Evolutionary conservation across 2,888 invertebrate genomes (phyloP), one percentile per base, ranked within the genome.

Genomic region (Rotaria magnacalcarata): DNA sequence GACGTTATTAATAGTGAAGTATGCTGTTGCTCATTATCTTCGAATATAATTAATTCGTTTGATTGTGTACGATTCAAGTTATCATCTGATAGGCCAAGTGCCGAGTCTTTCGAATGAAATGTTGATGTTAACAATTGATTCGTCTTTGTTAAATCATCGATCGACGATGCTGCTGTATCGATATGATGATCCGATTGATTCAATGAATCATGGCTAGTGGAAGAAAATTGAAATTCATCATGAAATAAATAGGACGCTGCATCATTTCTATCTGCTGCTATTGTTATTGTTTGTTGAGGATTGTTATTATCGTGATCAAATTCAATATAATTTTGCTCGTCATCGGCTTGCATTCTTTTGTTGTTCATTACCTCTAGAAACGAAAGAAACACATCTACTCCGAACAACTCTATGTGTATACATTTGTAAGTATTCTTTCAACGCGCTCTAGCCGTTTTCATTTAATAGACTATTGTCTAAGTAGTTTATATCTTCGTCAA

Each of bases 1-100:
- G 34, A 34, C 16, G 58, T 24, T 58, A 21, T n/a, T n/a, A 14
- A 60, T 11, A 27, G 27, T 60, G 24, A 34, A 67, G 19, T 19
- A 34, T 19, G 4, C 34, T 67, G 14, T 34, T 67, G 67, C 0
- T 67, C 10, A 54, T 54, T 21, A 54, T 67, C 27, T 34, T 67
- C 34, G 3, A 34, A 16, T 4, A 67, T 67, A 54, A 21, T 54
- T 21, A 54, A 54, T 54, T 54, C 8, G 21, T 54, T 54, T 7
- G 54, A 21, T 34, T 27, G 67, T 34, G 5, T 8, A 41, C 47
- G 19, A 80, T 80, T 7, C 0, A 80, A n/a, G 47, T 43, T 80
- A n/a, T 80, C 80, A 80, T 80, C 80, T 5, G 80, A 80, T 80
- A 80, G 34, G 47, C 34, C 80, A 24, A 80, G 43, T 80, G 80